These are phyloP conservation scores for Callithrix jacchus DNA, from an alignment of 2,113 vertebrate genomes.

Conservation along the genomic window DNA sequence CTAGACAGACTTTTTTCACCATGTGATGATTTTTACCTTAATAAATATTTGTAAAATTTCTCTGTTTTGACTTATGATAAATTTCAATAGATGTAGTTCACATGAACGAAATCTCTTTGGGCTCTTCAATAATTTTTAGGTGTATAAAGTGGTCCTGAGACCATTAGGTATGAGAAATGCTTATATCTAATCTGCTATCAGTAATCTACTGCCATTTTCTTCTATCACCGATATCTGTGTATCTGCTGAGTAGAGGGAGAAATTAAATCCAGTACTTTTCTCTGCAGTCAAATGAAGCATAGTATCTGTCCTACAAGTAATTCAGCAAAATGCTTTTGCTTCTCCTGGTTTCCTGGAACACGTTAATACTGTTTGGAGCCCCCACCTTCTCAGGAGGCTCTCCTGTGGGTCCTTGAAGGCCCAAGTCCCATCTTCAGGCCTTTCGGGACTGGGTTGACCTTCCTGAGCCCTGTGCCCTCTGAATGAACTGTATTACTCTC, in stretches of 20 bases:
- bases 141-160: neutral
- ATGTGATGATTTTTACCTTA: conserved; percentile 20
- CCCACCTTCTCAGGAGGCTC: neutral
- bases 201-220: neutral
- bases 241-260: neutral
- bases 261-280: neutral
- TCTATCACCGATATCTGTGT: neutral
- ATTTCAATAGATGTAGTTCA: neutral
- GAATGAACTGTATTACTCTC: neutral
- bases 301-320: neutral
- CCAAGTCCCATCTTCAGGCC: neutral
- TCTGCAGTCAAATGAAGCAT: neutral
- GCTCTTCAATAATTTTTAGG: neutral
- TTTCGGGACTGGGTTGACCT: neutral
- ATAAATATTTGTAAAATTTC: neutral
- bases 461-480: neutral
- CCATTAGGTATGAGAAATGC: neutral
- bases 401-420: rapidly evolving
- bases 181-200: neutral
- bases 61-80: neutral
- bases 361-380: too few species aligned
- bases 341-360: neutral
- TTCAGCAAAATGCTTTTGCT: neutral
- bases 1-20: neutral
- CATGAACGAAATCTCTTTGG: neutral